Base-by-base conservation (phyloP, 2,888 invertebrate species). In the Agonopterix heracliana region DNA sequence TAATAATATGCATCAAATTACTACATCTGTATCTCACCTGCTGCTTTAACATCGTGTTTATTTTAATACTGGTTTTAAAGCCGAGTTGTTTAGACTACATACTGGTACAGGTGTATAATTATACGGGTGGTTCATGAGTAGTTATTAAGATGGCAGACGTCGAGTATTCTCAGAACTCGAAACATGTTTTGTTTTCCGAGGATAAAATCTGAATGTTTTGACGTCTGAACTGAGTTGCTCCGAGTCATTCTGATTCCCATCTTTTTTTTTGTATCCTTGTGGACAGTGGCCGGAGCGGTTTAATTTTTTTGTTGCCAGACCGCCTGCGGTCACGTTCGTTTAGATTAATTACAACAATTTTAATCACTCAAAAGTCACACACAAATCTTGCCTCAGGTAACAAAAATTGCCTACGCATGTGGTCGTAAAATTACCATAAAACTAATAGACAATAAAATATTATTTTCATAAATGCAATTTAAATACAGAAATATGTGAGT, bases 181-280 rank as follows among this genome's bases (percentile, higher is more conserved):
- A 55, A 56, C 59, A 55, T 57, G 64, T 63, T 63, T 63, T 64
- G 63, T 64, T 56, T 74, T 72, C 70, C 62, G 47, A 58, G 69
- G 71, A 73, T 56, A 54, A 64, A 68, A 64, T 67, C 63, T 60
- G 57, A 26, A 62, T 71, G 69, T 67, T 68, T 70, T 67, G 70
- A 73, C 64, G 63, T 62, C 60, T 59, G 57, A 59, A 50, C 55
- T 7, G 26, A 54, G 51, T 57, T 59, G 41, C 48, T 44, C 51
- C 57, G 51, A 54, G 56, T 53, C 52, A 55, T 40, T 52, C 38
- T 47, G 48, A 48, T 42, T 41, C 44, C 34, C 53, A 8, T 35
- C 11, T 36, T 56, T 57, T 60, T 50, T 51, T 52, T 46, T 47
- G 43, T 45, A 41, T 26, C 26, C 26, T 26, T 38, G 10, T 45